Percentiles rank a stretch among this genome's conserved stretches.
phyloP scores from a whole-genome alignment of 1,140 invertebrate species.

The Pemphigus obesinymphae region DNA sequence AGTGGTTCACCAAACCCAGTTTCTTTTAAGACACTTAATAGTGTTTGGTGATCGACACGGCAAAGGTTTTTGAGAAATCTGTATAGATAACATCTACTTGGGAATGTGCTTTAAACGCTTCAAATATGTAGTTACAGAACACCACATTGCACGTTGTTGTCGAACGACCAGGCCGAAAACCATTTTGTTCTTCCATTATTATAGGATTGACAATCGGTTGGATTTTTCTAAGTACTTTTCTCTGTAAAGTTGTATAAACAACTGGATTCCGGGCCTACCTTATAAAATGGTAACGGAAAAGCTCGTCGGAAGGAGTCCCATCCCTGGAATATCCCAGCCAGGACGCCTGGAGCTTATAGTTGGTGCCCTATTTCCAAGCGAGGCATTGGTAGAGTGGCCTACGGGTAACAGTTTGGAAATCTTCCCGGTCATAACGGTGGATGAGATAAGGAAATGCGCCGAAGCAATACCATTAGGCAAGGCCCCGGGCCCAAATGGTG shows the following conservation, averaged over 20 bases:
- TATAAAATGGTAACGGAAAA: neutral
- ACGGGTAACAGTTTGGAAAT: neutral
- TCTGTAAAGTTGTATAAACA: neutral
- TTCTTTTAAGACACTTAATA: no score
- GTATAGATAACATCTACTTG: no score
- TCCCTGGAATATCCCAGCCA: neutral
- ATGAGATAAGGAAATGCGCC: neutral
- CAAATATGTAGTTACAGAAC: no score
- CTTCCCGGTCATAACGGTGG: neutral
- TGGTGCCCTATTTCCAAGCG: neutral
- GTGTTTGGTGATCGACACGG: no score
- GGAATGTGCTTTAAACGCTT: no score
- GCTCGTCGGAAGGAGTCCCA: neutral
- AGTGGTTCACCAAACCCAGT: no score
- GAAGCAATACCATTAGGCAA: neutral
- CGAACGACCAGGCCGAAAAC: no score
- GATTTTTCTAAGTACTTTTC: no score
- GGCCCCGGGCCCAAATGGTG: neutral
- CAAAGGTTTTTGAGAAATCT: no score
- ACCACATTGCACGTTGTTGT: no score
- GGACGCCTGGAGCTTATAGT: neutral
- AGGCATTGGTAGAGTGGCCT: neutral
- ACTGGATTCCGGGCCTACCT: neutral
- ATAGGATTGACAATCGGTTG: no score
- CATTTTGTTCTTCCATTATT: no score